A percentile compares a stretch with the other conserved stretches of the same genome.
phyloP scores from a whole-genome alignment of 2,888 invertebrate species.

The Crioceris asparagi region DNA sequence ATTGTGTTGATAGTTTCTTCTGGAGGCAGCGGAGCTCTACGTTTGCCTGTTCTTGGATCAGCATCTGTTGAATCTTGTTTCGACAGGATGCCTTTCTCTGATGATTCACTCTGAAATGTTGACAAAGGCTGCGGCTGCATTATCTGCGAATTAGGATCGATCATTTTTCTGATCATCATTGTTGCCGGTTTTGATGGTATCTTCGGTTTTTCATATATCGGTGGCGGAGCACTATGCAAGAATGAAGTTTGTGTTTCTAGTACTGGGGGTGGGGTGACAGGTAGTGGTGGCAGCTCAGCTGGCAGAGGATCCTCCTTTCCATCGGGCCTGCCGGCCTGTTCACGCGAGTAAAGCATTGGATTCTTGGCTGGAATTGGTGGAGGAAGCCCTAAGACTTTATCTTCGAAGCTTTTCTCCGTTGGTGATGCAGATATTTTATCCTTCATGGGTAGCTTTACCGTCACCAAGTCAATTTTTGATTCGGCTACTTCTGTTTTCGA shows the following conservation, averaged over 20 bases:
- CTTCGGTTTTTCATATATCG: slow-evolving; percentile 48
- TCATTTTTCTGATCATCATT: slow-evolving; percentile 27
- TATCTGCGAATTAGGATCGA: slow-evolving; percentile 5
- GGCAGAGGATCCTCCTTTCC: slow-evolving; percentile 77
- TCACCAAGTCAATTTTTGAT: slow-evolving; percentile 14
- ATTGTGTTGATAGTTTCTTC: slow-evolving; percentile 39
- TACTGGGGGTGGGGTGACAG: slow-evolving; percentile 55
- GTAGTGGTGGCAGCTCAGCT: slow-evolving; percentile 57
- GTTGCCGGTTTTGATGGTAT: slow-evolving; percentile 60
- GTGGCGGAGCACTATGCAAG: slow-evolving; percentile 43
- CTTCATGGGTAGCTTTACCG: slow-evolving; percentile 14
- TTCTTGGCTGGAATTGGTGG: slow-evolving; percentile 16
- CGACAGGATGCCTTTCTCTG: slow-evolving; percentile 36
- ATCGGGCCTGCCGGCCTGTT: slow-evolving; percentile 75
- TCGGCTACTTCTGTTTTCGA: slow-evolving; percentile 15
- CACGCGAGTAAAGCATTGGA: slow-evolving; percentile 44
- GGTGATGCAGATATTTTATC: slow-evolving; percentile 18
- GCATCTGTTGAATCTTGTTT: slow-evolving; percentile 50
- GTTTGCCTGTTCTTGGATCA: slow-evolving; percentile 46
- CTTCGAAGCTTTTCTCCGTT: slow-evolving; percentile 14
- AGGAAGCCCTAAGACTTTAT: slow-evolving; percentile 12
- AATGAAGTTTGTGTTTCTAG: slow-evolving; percentile 53
- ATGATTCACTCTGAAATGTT: slow-evolving; percentile 23
- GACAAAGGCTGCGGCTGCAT: slow-evolving; percentile 23
- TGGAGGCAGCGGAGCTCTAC: slow-evolving; percentile 71